phyloP scores from a whole-genome alignment of 2,888 invertebrate species.

The Pandemis heparana region DNA sequence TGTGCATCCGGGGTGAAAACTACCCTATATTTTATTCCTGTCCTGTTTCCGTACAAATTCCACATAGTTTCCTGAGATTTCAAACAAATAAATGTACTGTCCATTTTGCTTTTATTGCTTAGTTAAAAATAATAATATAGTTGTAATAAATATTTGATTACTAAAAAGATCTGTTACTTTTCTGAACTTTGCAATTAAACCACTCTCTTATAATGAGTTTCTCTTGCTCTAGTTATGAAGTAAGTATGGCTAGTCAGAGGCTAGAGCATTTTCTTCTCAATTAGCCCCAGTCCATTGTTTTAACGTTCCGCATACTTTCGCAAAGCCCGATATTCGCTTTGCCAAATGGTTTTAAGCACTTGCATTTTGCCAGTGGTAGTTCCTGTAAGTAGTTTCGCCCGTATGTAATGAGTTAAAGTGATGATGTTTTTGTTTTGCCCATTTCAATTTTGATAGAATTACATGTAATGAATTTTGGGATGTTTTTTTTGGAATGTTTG shows the following conservation, averaged over 20 bases:
- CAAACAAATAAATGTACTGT: background rate
- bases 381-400: slow-evolving; percentile 33
- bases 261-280: slow-evolving; percentile 62
- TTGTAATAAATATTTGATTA: too few relatives aligned
- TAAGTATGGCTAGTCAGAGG: slow-evolving; percentile 8
- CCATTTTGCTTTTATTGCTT: too few relatives aligned
- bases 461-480: too few relatives aligned
- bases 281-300: slow-evolving; percentile 68
- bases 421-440: background rate
- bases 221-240: background rate
- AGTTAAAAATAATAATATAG: too few relatives aligned
- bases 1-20: background rate
- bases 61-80: background rate
- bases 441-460: background rate
- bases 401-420: background rate
- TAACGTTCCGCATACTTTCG: slow-evolving; percentile 55
- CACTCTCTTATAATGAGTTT: background rate
- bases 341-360: slow-evolving; percentile 64
- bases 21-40: slow-evolving; percentile 2
- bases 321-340: slow-evolving; percentile 54
- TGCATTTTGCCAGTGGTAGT: slow-evolving; percentile 50
- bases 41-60: background rate
- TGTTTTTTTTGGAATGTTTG: too few relatives aligned
- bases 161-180: background rate
- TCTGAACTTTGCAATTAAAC: background rate